Evolutionary conservation across 2,113 vertebrate genomes (phyloP).

Genomic region (Gallinago jamesoni): DNA sequence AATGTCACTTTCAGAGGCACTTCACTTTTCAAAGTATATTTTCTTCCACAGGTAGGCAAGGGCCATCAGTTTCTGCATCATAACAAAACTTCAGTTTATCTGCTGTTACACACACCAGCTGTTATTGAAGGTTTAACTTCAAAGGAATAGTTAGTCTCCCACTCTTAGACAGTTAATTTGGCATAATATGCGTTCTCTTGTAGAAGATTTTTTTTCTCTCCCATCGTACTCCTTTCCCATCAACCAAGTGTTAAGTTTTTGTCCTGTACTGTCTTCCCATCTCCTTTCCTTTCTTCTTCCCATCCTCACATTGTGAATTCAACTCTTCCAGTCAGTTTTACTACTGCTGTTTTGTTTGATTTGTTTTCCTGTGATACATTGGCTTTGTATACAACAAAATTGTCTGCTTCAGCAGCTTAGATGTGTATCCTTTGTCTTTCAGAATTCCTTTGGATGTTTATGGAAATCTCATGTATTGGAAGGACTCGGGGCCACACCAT

Average conservation of each 20-base stretch:
- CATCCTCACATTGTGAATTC: not conserved
- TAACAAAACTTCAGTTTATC: not conserved
- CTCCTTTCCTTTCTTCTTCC: not conserved
- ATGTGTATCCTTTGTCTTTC: not conserved
- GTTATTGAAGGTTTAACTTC: not conserved
- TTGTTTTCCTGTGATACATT: not conserved
- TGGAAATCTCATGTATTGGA: not conserved
- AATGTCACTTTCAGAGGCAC: not conserved
- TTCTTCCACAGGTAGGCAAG: not conserved
- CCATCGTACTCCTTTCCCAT: not conserved
- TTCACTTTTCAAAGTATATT: not conserved
- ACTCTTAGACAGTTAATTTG: not conserved
- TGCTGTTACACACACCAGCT: not conserved
- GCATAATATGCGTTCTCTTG: not conserved
- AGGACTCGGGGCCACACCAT: not conserved
- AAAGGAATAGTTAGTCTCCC: not conserved
- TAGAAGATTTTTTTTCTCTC: not conserved
- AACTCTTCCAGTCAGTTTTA: not conserved
- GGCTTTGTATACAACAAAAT: not conserved
- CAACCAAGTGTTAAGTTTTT: not conserved
- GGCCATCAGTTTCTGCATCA: not conserved
- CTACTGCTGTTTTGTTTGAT: not conserved
- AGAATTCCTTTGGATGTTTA: not conserved
- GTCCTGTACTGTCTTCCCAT: not conserved
- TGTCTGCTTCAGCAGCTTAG: not conserved